These are phyloP conservation scores for Denticeps clupeoides DNA, from an alignment of 2,797 vertebrate species.

Conservation along the genomic window DNA sequence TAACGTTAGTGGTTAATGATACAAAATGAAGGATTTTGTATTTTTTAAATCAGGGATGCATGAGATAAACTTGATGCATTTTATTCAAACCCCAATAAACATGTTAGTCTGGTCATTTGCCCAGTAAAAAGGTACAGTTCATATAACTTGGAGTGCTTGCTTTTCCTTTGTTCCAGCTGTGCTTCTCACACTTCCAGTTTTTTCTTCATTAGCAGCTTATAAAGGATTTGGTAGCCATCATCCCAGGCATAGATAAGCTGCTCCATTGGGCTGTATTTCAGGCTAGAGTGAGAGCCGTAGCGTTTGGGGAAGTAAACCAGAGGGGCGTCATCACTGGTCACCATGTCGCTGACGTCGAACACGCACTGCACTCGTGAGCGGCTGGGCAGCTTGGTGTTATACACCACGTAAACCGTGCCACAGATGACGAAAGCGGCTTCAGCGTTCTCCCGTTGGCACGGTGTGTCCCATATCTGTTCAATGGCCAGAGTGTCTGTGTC, in stretches of 20 bases:
- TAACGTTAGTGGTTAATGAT: too few species aligned
- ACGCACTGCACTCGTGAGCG: conserved; percentile 89
- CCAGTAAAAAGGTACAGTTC: too few species aligned
- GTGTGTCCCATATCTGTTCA: conserved; percentile 94
- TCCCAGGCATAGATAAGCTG: conserved; percentile 94
- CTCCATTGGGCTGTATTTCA: conserved; percentile 88
- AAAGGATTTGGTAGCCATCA: conserved; percentile 92
- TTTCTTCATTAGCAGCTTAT: conserved; percentile 87
- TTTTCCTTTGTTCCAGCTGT: not conserved
- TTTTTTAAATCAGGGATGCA: too few species aligned
- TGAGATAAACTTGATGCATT: too few species aligned
- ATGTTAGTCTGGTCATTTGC: too few species aligned
- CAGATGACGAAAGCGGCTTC: conserved; percentile 92
- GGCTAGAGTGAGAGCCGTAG: conserved; percentile 81
- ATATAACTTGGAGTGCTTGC: not conserved
- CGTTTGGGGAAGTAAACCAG: conserved; percentile 89
- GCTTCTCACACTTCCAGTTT: conserved; percentile 62
- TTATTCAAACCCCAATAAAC: too few species aligned
- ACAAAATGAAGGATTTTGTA: too few species aligned
- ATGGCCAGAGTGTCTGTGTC: conserved; percentile 73
- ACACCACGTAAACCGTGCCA: conserved; percentile 85
- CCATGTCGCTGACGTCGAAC: conserved; percentile 81
- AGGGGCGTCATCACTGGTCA: conserved; percentile 71
- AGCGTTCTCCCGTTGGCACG: conserved; percentile 81
- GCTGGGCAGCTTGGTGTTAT: conserved; percentile 84